These are phyloP conservation scores for Sebastiscus tertius DNA, from an alignment of 2,797 vertebrate species.

Conservation along the genomic window DNA sequence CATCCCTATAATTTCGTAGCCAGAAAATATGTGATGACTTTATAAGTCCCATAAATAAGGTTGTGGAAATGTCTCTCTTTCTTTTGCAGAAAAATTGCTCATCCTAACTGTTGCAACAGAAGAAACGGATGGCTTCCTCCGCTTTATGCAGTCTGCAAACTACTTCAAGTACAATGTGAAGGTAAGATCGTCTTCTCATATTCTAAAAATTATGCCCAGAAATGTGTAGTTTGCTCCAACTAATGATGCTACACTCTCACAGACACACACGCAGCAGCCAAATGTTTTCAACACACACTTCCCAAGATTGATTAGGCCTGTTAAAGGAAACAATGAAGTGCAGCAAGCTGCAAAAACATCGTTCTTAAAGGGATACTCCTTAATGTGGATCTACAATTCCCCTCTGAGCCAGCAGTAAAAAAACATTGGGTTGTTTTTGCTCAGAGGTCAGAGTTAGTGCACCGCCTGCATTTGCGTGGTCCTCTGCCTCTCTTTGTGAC, in stretches of 20 bases:
- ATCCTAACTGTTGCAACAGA: constrained; percentile 94
- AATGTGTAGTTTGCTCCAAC: background rate
- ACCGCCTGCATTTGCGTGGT: background rate
- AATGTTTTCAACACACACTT: constrained; percentile 21
- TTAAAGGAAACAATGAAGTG: constrained; percentile 50
- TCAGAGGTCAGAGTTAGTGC: background rate
- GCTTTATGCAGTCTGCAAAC: constrained; percentile 93
- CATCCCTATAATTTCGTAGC: constrained; percentile 32
- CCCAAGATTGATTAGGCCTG: constrained; percentile 35
- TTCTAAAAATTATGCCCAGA: background rate
- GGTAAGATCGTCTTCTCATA: constrained; percentile 77
- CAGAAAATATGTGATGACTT: constrained; percentile 27
- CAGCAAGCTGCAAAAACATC: constrained; percentile 30
- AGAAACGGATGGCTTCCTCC: constrained; percentile 93
- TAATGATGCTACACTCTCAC: background rate
- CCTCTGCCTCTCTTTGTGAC: background rate
- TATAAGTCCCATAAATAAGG: background rate
- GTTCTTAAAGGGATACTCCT: constrained; percentile 28
- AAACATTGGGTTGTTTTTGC: background rate
- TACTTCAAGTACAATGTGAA: constrained; percentile 97
- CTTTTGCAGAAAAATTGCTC: constrained; percentile 89
- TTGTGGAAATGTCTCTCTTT: constrained; percentile 14
- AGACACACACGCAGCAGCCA: background rate
- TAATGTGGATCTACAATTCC: constrained; percentile 23
- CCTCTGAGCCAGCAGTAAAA: constrained; percentile 13